Percentiles rank a stretch among this genome's conserved stretches.
Evolutionary conservation across 2,113 vertebrate species (phyloP).

Genomic region (Syngnathoides biaculeatus): DNA sequence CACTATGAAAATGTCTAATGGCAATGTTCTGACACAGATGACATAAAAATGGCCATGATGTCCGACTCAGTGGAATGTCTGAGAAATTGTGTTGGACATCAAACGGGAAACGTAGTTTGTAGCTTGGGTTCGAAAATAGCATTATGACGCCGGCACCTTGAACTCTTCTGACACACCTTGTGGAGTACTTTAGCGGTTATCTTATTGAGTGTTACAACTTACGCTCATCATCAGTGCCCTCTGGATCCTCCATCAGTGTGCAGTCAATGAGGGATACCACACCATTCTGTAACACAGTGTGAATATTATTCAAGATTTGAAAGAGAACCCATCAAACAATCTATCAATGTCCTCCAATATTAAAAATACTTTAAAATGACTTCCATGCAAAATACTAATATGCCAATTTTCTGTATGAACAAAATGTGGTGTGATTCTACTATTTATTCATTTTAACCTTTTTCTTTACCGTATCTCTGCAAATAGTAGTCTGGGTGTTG

Average conservation of each 20-base stretch:
- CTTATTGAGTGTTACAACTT: constrained; percentile 42
- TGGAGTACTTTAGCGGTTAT: background rate
- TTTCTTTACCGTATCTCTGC: too few species aligned
- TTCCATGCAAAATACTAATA: too few species aligned
- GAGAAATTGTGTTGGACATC: too few species aligned
- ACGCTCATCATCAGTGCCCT: constrained; percentile 90
- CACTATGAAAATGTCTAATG: too few species aligned
- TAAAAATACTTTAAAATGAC: too few species aligned
- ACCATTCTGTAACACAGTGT: constrained; percentile 79
- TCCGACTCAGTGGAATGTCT: too few species aligned
- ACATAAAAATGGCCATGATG: too few species aligned
- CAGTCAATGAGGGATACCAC: constrained; percentile 95
- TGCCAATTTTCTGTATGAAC: too few species aligned
- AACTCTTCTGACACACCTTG: background rate
- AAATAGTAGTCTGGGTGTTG: too few species aligned
- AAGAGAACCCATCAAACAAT: background rate
- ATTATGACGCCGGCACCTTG: background rate
- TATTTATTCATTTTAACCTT: too few species aligned
- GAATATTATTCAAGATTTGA: background rate
- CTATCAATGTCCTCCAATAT: background rate
- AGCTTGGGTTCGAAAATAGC: background rate
- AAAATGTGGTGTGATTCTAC: too few species aligned
- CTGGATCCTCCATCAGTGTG: constrained; percentile 90
- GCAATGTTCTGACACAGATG: too few species aligned
- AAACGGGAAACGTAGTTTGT: background rate